Evolutionary conservation across 2,888 invertebrate genomes (phyloP), one percentile per base, ranked within the genome.

Genomic region (Drosophila pseudotalamancana): DNA sequence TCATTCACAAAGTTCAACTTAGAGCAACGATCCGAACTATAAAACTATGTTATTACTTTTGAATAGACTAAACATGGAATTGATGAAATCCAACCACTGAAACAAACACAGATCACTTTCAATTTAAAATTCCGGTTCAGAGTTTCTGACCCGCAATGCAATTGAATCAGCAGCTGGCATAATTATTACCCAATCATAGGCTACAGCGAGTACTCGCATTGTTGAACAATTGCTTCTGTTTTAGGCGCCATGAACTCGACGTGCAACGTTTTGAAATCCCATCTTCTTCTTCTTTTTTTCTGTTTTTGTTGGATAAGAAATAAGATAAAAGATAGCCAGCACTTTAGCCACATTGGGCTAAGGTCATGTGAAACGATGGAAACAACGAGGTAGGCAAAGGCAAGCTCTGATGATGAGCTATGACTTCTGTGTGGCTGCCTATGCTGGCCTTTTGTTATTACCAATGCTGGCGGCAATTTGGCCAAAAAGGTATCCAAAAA

Each of bases 311-410:
- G 57, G 21, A 51, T 37, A 48, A 46, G 55, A 62, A 61, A 37
- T 14, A 29, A 53, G 45, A 66, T 62, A 55, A 53, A 56, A 67
- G 63, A 60, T 53, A 63, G 56, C 45, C 55, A 55, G 57, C 59
- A 63, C 50, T 72, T 70, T 60, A 60, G 66, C 50, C 21, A 62
- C 74, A 53, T 64, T 75, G 75, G 72, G 72, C 83, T 85, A 84
- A 84, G 83, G 83, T 83, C 86, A 84, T 84, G 83, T 80, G 83
- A 84, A 83, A 77, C 80, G 77, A 70, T 75, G 80, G 67, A 56
- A 14, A 31, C 56, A 25, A 65, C 76, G 42, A 64, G 59, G 48
- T 59, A 63, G 62, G 35, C 49, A 37, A 31, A 66, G 77, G 69
- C 53, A 46, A 68, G 37, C 48, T 45, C 43, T 57, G 84, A 81